These are phyloP conservation scores for Diorhabda carinulata DNA, from an alignment of 1,140 invertebrate species.

Conservation along the genomic window DNA sequence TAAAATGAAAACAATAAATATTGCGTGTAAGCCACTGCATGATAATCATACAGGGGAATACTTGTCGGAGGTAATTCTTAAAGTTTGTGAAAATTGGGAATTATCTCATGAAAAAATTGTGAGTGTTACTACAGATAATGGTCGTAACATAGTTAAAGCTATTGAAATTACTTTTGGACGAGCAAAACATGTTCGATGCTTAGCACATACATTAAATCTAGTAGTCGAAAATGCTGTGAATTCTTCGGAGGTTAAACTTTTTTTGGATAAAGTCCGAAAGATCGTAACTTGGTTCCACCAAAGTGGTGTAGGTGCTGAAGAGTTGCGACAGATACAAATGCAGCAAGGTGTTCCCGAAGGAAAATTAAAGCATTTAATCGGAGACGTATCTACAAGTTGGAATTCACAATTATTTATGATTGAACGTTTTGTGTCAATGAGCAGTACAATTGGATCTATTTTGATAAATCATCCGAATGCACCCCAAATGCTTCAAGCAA, in stretches of 20 bases:
- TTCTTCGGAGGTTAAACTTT: slow-evolving; percentile 11
- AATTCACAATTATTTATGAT: no score
- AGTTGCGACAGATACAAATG: slow-evolving; percentile 27
- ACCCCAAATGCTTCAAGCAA: no score
- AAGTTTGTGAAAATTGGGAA: neutral
- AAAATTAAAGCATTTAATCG: no score
- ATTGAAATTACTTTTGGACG: slow-evolving; percentile 40
- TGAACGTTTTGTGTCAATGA: no score
- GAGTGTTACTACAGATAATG: slow-evolving; percentile 44
- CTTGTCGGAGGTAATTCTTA: neutral
- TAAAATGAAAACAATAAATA: neutral
- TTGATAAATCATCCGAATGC: no score
- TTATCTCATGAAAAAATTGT: slow-evolving; percentile 36
- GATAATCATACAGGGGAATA: slow-evolving; percentile 9
- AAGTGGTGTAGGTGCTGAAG: slow-evolving; percentile 41
- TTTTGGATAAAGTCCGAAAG: slow-evolving; percentile 42
- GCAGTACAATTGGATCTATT: no score
- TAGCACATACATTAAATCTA: slow-evolving; percentile 42
- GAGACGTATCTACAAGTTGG: no score
- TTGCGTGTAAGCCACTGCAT: neutral
- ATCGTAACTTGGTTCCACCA: slow-evolving; percentile 47
- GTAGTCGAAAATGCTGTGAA: slow-evolving; percentile 19
- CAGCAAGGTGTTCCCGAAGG: no score
- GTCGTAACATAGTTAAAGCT: slow-evolving; percentile 44
- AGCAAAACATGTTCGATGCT: slow-evolving; percentile 43